Conservation (phyloP, 1,140 invertebrate genomes). For the Neodiprion fabricii region DNA sequence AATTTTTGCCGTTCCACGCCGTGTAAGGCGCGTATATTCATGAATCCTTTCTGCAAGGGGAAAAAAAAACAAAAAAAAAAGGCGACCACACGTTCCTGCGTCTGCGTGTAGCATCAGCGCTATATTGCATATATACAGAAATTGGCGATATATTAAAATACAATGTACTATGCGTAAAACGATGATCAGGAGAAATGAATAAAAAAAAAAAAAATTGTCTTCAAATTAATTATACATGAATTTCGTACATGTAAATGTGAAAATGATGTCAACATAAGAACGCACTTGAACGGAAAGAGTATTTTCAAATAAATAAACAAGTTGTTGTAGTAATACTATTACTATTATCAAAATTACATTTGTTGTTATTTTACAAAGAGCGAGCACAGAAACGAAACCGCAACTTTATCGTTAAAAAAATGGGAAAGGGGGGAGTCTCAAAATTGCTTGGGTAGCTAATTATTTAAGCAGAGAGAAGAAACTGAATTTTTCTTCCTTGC, state of each 20-base stretch:
- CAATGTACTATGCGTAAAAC: neutral
- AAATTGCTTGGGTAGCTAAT: too few species aligned
- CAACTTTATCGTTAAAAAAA: too few species aligned
- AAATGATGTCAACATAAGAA: neutral
- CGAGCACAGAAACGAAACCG: too few species aligned
- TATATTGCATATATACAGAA: neutral
- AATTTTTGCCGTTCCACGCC: too few species aligned
- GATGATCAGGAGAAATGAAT: neutral
- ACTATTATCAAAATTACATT: too few species aligned
- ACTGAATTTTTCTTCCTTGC: neutral
- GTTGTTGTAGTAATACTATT: too few species aligned
- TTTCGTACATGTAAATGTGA: neutral
- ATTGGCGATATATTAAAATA: neutral
- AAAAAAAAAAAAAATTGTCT: too few species aligned
- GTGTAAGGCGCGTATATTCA: too few species aligned
- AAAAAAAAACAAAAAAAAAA: too few species aligned
- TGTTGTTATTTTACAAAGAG: neutral
- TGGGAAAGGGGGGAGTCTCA: too few species aligned
- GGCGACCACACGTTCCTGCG: too few species aligned
- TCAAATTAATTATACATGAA: neutral
- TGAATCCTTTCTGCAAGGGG: too few species aligned
- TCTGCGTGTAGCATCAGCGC: neutral
- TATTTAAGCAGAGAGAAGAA: neutral
- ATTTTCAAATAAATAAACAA: neutral
- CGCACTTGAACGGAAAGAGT: neutral